A percentile compares a stretch with the other conserved stretches of the same genome.
Evolutionary conservation across 2,113 vertebrate genomes (phyloP).

Genomic region (Ceratotherium simum): DNA sequence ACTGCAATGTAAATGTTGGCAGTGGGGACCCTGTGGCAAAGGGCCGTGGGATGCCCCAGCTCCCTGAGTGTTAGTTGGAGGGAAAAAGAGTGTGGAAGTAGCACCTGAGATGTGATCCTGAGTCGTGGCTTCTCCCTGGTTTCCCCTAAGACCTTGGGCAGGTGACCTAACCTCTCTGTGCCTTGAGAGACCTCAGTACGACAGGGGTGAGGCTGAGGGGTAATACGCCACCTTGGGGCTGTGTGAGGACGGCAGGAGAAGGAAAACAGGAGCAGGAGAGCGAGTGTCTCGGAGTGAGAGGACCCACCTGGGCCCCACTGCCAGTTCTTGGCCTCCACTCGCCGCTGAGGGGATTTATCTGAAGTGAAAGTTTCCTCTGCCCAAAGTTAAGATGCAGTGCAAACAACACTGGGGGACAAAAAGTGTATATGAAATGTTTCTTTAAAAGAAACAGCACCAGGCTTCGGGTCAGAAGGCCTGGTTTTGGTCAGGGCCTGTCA

Average conservation of each 20-base stretch:
- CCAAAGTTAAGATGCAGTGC: background rate
- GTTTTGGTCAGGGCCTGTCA: background rate
- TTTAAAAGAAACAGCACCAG: background rate
- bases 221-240: background rate
- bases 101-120: background rate
- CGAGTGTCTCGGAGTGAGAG: background rate
- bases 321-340: background rate
- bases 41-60: background rate
- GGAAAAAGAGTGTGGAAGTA: background rate
- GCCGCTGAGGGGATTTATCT: background rate
- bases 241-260: background rate
- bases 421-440: background rate
- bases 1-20: background rate
- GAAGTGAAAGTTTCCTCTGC: background rate
- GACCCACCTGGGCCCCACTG: fast-evolving
- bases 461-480: background rate
- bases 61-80: background rate
- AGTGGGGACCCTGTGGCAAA: background rate
- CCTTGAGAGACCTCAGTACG: background rate
- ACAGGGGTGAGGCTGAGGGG: background rate
- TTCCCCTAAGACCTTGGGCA: background rate
- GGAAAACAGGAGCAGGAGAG: background rate
- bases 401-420: background rate
- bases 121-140: background rate
- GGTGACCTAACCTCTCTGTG: background rate